These are phyloP conservation scores for Pogonophryne albipinna DNA, from an alignment of 2,797 vertebrate species.

Conservation along the genomic window DNA sequence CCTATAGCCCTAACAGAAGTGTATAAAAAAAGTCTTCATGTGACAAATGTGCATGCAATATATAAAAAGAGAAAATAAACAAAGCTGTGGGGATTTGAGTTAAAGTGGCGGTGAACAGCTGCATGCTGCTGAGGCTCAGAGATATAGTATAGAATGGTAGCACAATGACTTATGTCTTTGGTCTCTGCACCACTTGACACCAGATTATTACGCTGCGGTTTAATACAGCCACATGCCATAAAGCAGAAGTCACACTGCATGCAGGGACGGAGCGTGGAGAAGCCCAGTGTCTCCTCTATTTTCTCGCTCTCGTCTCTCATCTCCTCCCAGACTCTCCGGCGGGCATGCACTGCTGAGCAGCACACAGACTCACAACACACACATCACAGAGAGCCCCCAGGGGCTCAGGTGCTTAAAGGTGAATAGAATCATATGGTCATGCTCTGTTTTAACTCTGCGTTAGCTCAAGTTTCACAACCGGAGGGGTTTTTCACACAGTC, in stretches of 20 bases:
- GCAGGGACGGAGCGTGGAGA: conserved; percentile 53
- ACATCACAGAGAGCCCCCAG: conserved; percentile 42
- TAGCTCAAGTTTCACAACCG: conserved; percentile 71
- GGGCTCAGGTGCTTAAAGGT: conserved; percentile 73
- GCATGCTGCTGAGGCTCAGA: conserved; percentile 42
- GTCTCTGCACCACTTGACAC: conserved; percentile 80
- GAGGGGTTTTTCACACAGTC: conserved; percentile 45
- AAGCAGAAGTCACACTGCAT: conserved; percentile 76
- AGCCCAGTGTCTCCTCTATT: conserved; percentile 53
- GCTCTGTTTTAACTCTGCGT: conserved; percentile 67
- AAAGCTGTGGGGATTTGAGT: conserved; percentile 40
- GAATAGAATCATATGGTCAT: conserved; percentile 66
- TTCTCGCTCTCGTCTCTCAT: conserved; percentile 64
- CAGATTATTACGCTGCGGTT: conserved; percentile 83
- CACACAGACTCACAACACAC: conserved; percentile 51
- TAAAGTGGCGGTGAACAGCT: conserved; percentile 58
- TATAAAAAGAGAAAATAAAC: conserved; percentile 30
- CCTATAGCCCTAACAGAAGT: conserved; percentile 5
- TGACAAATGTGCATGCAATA: conserved; percentile 1
- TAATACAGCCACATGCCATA: conserved; percentile 83
- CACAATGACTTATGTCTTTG: conserved; percentile 78
- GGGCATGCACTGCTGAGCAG: conserved; percentile 60
- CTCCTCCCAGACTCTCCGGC: conserved; percentile 57
- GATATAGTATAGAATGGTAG: conserved; percentile 52
- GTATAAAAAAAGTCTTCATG: background rate